A percentile compares a stretch with the other conserved stretches of the same genome.
Evolutionary conservation across 2,888 invertebrate species (phyloP).

Genomic region (Gerris lacustris): DNA sequence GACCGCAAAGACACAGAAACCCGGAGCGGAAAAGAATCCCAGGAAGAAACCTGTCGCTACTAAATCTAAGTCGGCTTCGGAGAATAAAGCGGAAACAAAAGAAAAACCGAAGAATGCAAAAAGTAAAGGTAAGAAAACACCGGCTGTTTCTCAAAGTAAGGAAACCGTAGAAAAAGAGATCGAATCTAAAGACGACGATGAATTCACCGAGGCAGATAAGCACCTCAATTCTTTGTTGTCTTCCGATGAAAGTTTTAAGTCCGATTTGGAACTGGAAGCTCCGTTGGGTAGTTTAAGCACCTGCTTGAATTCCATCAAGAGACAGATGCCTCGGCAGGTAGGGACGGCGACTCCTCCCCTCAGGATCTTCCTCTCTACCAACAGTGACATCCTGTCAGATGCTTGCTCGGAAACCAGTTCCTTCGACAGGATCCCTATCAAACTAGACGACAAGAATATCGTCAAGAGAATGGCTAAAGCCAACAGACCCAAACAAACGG

Average conservation of each 20-base stretch:
- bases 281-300: not conserved
- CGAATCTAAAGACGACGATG: not conserved
- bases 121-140: not conserved
- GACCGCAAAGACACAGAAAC: too few relatives aligned
- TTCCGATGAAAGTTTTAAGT: not conserved
- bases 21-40: too few relatives aligned
- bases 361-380: not conserved
- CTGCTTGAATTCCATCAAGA: not conserved
- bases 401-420: not conserved
- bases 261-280: not conserved
- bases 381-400: not conserved
- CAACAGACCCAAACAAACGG: not conserved
- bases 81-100: too few relatives aligned
- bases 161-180: not conserved
- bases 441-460: not conserved
- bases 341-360: not conserved
- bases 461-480: slow-evolving; percentile 1
- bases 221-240: not conserved
- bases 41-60: too few relatives aligned
- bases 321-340: not conserved
- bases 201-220: not conserved
- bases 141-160: not conserved
- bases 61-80: too few relatives aligned
- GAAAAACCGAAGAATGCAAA: too few relatives aligned
- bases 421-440: not conserved